These are phyloP conservation scores for Passer montanus DNA, from an alignment of 2,113 vertebrate genomes.

Conservation along the genomic window DNA sequence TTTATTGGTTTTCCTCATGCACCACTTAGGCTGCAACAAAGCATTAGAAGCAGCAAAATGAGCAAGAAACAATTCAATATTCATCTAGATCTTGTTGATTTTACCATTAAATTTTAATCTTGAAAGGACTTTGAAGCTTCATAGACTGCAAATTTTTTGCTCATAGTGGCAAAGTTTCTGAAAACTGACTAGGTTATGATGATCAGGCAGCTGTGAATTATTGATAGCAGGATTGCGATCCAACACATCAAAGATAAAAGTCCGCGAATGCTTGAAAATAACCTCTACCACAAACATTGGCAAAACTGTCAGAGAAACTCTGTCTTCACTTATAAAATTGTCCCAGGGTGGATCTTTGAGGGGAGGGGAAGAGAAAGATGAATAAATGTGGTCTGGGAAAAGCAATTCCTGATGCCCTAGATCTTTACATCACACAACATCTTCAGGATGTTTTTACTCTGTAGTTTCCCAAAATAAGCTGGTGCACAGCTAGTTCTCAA, in stretches of 20 bases:
- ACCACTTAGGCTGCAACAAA: neutral
- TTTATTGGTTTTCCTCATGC: neutral
- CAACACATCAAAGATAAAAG: conserved; percentile 15
- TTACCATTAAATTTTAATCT: conserved; percentile 31
- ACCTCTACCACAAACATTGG: neutral
- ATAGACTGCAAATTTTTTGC: neutral
- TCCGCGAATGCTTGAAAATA: neutral
- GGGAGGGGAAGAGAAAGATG: neutral
- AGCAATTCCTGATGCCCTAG: conserved; percentile 3
- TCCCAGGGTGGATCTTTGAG: neutral
- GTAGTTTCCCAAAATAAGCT: conserved; percentile 42
- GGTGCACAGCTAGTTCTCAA: neutral
- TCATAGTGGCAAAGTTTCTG: neutral
- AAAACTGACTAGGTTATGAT: neutral
- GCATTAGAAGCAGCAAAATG: neutral
- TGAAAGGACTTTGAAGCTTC: neutral
- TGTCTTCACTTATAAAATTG: neutral
- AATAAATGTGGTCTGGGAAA: neutral
- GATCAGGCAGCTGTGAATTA: conserved; percentile 25
- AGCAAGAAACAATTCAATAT: neutral
- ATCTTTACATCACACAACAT: neutral
- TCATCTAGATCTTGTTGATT: neutral
- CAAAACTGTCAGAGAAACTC: neutral
- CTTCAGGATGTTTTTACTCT: conserved; percentile 29
- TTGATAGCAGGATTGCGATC: neutral